phyloP scores from a whole-genome alignment of 2,888 invertebrate species.

The Chesias legatella region DNA sequence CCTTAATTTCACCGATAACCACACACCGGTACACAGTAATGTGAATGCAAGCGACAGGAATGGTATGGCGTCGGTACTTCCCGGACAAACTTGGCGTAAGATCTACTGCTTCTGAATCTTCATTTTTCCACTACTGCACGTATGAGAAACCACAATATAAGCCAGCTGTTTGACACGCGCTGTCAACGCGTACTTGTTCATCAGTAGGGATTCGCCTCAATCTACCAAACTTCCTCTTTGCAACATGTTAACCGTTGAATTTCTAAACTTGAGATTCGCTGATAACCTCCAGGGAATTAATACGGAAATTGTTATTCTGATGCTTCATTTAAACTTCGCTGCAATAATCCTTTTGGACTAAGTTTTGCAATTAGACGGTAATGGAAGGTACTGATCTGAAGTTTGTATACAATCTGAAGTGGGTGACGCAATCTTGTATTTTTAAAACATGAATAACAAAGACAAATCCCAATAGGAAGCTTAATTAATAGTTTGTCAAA shows the following conservation, averaged over 20 bases:
- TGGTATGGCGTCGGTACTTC: too few species aligned
- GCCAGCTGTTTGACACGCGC: not conserved
- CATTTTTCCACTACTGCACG: too few species aligned
- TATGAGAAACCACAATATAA: too few species aligned
- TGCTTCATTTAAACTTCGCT: constrained; percentile 39
- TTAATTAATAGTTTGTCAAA: not conserved
- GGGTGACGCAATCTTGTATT: not conserved
- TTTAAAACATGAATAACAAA: not conserved
- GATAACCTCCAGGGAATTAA: constrained; percentile 54
- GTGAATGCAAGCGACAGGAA: too few species aligned
- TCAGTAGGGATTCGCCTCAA: constrained; percentile 56
- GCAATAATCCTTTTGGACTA: constrained; percentile 33
- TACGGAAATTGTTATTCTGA: constrained; percentile 49
- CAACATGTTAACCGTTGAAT: constrained; percentile 55
- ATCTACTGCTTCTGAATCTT: too few species aligned
- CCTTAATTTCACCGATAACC: too few species aligned
- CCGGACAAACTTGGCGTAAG: too few species aligned
- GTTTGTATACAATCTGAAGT: constrained; percentile 1
- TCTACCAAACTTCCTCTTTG: constrained; percentile 60
- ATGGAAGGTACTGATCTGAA: constrained; percentile 15
- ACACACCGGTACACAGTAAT: too few species aligned
- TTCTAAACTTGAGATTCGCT: constrained; percentile 55
- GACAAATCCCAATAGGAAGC: not conserved
- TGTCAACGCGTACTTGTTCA: constrained; percentile 37
- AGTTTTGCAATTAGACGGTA: constrained; percentile 27